Evolutionary conservation across 35 echinoderm and acorn worm species (phyloP).

Genomic region (Heliocidaris tuberculata): DNA sequence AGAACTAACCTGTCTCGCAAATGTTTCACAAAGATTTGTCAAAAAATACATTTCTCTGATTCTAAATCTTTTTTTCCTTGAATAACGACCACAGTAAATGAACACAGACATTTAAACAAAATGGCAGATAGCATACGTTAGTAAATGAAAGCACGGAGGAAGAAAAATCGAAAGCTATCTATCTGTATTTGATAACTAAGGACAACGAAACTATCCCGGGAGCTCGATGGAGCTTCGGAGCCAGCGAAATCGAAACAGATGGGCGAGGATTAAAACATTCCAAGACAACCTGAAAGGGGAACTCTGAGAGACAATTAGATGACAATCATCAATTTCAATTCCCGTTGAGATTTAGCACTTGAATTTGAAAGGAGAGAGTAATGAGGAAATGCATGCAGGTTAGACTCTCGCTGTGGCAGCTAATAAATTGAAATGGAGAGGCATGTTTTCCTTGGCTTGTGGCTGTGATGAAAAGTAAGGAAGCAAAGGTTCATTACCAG

Average conservation of each 20-base stretch:
- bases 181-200: neutral
- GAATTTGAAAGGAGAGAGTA: neutral
- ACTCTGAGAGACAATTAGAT: slow-evolving; percentile 10
- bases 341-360: neutral
- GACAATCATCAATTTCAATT: slow-evolving; percentile 18
- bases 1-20: neutral
- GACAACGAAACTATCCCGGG: neutral
- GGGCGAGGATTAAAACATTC: neutral
- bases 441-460: neutral
- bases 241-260: neutral
- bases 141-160: neutral
- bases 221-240: neutral
- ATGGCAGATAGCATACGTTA: neutral
- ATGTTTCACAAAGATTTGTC: neutral
- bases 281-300: neutral
- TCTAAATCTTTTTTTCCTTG: neutral
- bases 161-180: neutral
- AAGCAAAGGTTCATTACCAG: neutral
- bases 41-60: neutral
- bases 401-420: neutral
- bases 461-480: neutral
- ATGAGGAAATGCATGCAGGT: slow-evolving; percentile 1
- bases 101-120: neutral
- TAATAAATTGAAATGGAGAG: neutral
- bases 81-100: neutral